These are phyloP conservation scores for Hetaerina americana DNA, from an alignment of 1,140 invertebrate species.

Conservation along the genomic window DNA sequence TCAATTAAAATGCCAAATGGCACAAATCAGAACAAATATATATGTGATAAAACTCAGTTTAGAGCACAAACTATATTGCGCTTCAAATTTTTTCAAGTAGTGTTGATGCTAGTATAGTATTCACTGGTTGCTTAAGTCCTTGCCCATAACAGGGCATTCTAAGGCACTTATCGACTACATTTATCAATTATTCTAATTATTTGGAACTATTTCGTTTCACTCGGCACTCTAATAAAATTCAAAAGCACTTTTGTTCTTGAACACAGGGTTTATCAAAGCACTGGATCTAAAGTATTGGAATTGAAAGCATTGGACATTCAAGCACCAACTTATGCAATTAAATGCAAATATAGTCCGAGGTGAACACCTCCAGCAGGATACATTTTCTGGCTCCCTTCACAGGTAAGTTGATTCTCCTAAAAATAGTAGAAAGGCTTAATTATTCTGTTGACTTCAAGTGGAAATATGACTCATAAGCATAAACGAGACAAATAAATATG, in stretches of 20 bases:
- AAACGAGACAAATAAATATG: too few relatives aligned
- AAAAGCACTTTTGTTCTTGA: background rate
- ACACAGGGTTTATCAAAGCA: background rate
- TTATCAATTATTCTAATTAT: background rate
- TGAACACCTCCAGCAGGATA: background rate
- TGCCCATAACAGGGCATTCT: background rate
- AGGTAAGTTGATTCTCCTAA: background rate
- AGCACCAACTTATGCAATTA: background rate
- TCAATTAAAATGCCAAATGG: background rate
- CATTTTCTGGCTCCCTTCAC: background rate
- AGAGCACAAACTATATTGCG: too few relatives aligned
- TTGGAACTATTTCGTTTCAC: background rate
- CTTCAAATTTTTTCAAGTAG: too few relatives aligned
- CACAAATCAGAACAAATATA: too few relatives aligned
- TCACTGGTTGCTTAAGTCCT: background rate
- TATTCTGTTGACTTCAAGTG: too few relatives aligned
- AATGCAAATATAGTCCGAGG: background rate
- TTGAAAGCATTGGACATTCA: background rate
- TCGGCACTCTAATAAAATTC: background rate
- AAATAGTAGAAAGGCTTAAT: background rate
- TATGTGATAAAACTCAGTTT: too few relatives aligned
- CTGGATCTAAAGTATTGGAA: background rate
- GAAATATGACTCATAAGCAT: too few relatives aligned
- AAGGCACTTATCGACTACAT: background rate
- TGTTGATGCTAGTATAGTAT: too few relatives aligned